Conservation (phyloP, 2,888 invertebrate species). For the Orthosia gothica region DNA sequence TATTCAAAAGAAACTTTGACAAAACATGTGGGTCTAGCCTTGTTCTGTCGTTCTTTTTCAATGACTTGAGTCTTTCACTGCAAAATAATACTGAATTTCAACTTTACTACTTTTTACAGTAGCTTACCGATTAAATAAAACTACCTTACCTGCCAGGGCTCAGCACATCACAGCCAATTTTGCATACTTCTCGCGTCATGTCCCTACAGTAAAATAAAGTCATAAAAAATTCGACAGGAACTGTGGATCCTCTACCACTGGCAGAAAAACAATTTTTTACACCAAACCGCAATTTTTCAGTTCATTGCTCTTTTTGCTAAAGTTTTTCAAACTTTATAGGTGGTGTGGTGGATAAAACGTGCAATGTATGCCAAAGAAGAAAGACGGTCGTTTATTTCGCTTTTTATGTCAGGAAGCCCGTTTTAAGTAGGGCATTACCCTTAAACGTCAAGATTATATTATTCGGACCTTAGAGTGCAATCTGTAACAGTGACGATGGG, state of each 20-base stretch:
- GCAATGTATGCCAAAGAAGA: constrained; percentile 22
- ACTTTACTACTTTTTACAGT: not conserved
- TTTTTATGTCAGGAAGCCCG: constrained; percentile 35
- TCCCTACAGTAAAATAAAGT: constrained; percentile 53
- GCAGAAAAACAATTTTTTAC: not conserved
- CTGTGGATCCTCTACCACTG: not conserved
- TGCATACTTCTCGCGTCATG: constrained; percentile 36
- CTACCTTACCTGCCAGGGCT: constrained; percentile 8
- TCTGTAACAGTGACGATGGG: constrained; percentile 7
- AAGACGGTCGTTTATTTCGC: not conserved
- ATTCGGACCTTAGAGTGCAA: constrained; percentile 9
- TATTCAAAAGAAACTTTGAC: no score
- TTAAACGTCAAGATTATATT: constrained; percentile 33
- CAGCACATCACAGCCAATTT: constrained; percentile 42
- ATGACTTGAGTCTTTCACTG: no score
- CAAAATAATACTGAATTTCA: not conserved
- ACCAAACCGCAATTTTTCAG: not conserved
- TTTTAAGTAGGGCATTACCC: constrained; percentile 42
- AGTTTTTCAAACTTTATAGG: not conserved
- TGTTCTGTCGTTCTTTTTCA: no score
- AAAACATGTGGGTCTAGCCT: no score
- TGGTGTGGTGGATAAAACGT: not conserved
- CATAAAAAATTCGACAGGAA: constrained; percentile 46
- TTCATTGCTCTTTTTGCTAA: not conserved
- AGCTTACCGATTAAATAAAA: constrained; percentile 12